Evolutionary conservation across 2,113 vertebrate genomes (phyloP).

Genomic region (Noctilio leporinus): DNA sequence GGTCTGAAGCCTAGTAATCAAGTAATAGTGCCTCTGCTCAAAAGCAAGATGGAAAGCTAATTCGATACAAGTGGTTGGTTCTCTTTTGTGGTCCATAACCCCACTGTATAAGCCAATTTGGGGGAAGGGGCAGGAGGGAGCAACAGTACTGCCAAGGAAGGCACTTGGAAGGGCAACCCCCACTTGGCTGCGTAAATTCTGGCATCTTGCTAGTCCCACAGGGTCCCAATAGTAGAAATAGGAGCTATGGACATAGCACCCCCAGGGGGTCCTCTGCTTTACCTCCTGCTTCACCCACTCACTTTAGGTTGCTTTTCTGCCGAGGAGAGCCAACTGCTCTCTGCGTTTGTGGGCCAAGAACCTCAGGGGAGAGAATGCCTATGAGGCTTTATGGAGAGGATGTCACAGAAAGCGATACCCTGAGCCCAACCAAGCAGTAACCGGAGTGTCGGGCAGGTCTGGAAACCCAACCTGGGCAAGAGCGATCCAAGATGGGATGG

Average conservation of each 20-base stretch:
- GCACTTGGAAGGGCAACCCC: neutral
- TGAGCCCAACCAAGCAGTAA: constrained; percentile 45
- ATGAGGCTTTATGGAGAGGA: neutral
- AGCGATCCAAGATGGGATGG: neutral
- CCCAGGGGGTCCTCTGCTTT: neutral
- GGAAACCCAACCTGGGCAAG: constrained; percentile 44
- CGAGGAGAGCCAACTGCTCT: neutral
- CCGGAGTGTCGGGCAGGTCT: constrained; percentile 34
- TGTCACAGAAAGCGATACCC: constrained; percentile 54
- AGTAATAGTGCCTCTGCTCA: neutral
- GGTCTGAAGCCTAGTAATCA: constrained; percentile 8
- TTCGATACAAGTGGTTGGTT: neutral
- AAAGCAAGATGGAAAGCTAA: neutral
- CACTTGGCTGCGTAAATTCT: neutral
- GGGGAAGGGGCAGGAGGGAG: neutral
- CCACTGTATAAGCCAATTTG: neutral
- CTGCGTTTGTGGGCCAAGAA: constrained; percentile 51
- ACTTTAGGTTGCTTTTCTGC: neutral
- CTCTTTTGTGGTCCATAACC: neutral
- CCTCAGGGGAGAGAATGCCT: neutral
- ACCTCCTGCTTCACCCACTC: neutral
- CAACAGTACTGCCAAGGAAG: neutral
- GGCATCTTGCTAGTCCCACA: no score
- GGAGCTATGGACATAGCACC: neutral
- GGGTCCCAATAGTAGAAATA: neutral